Base-by-base conservation (phyloP, 2,797 vertebrate genomes). In the Melanotaenia trifasciata region DNA sequence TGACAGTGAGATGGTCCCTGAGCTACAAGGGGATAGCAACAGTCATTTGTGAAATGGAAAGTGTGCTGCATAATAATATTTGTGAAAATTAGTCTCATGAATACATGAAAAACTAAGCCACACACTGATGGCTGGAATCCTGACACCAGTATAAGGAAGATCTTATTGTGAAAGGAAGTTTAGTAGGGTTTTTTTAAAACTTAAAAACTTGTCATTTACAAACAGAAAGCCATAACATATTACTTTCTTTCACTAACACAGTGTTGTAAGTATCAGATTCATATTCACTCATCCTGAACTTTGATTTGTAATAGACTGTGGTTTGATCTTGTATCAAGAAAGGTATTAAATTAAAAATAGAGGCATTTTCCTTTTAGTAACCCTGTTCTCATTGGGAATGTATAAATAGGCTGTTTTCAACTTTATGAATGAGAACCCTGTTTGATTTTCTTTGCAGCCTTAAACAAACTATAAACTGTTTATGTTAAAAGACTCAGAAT, bases 21-120 rank as follows among this genome's bases (percentile, higher is more conserved):
- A 85, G 91, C 81, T 66, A 58, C 45, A 10, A 61, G 76, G 67
- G 75, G 72, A 81, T 58, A 65, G 74, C 47, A 58, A 76, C 60
- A 89, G 70, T 76, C 77, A 78, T 84, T 28, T 91, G 28, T 81
- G 75, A 87, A 84, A 83, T 83, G 83, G 86, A 88, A 79, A 68
- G 80, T 76, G 81, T 82, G 85, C 81, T 81, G 91, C 89, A 92
- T 92, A 88, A 84, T 90, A 87, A 89, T 89, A 88, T 89, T 92
- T 90, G 87, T 81, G 79, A 84, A 90, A 93, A 92, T 87, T 85
- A 88, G 81, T 78, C 68, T 86, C 78, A 72, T 81, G 86, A 89
- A 90, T 87, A 72, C 76, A 83, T 84, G 66, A 47, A 79, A 84
- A 84, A 79, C 60, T 64, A 70, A 88, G 84, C 65, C 62, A 66